Base-by-base conservation (phyloP, 1,140 invertebrate genomes). In the Procambarus virginalis region DNA sequence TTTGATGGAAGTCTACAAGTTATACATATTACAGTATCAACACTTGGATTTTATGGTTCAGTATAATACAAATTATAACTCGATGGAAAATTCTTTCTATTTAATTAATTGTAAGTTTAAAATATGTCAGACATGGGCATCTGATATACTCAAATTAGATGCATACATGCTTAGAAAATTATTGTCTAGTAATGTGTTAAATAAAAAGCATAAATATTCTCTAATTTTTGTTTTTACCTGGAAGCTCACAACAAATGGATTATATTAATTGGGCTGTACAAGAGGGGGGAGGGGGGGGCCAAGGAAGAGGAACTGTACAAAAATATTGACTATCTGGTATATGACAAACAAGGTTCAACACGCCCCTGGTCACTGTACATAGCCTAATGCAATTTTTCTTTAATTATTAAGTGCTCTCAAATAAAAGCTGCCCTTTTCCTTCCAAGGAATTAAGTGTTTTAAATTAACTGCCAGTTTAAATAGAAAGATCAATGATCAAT, bases 211-310 rank as follows among this genome's bases (percentile, higher is more conserved):
- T 5, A 17, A 34, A 34, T 34, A 34, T n/a, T n/a, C 17, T 1
- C 51, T 55, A 8, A 55, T 55, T 55, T 55, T 17, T 64, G 12
- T 64, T 20, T 64, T 79, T 79, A 79, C 48, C 51, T 79, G 77
- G 77, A 79, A 79, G 77, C 77, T 79, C 77, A 79, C 77, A 79
- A 79, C 77, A 79, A 79, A 51, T 79, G 77, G 20, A 79, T 45
- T 12, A 77, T 45, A 77, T 49, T 46, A 77, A 49, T 48, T 51
- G 14, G 46, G 5, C 77, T 49, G 49, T 58, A 81, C 79, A 81
- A 49, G 22, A 2, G 14, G 64, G 64, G 6, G 10, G 22, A 4
- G n/a, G 5, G 1, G 14, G 17, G 20, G 55, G 51, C 0, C 6
- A 14, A 60, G 55, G 79, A 46, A 81, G 49, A 20, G 51, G 51